A percentile compares a stretch with the other conserved stretches of the same genome.
phyloP scores from a whole-genome alignment of 37 sponge, comb jelly and placozoan species.

The Chondrosia reniformis region DNA sequence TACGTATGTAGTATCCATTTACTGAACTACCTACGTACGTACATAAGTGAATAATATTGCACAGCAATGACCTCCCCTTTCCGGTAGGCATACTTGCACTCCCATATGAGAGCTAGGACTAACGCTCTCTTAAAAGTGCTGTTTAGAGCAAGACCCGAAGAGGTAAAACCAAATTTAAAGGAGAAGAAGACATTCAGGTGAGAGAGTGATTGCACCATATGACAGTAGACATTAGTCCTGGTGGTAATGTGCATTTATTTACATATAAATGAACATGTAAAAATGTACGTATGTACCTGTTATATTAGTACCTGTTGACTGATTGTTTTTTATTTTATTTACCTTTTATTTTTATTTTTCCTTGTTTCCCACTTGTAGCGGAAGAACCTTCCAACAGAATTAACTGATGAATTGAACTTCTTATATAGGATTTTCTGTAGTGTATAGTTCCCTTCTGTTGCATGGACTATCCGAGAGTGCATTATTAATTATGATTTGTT shows the following conservation, averaged over 20 bases:
- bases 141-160: conserved; percentile 92
- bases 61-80: too few species aligned
- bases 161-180: conserved; percentile 45
- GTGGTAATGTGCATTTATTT: too few species aligned
- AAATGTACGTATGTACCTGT: too few species aligned
- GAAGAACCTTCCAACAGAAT: neutral
- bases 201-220: too few species aligned
- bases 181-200: conserved; percentile 91
- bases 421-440: neutral
- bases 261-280: too few species aligned
- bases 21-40: too few species aligned
- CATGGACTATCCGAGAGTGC: neutral
- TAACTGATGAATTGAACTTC: neutral
- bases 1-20: neutral
- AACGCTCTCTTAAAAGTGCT: conserved; percentile 85
- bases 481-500: too few species aligned
- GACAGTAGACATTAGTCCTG: too few species aligned
- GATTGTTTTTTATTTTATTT: too few species aligned
- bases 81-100: conserved; percentile 93
- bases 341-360: too few species aligned
- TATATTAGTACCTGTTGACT: too few species aligned
- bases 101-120: conserved; percentile 93
- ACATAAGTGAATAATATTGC: too few species aligned
- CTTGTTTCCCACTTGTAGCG: neutral
- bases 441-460: neutral